These are phyloP conservation scores for Notolabrus celidotus DNA, from an alignment of 2,797 vertebrate species.

Conservation along the genomic window DNA sequence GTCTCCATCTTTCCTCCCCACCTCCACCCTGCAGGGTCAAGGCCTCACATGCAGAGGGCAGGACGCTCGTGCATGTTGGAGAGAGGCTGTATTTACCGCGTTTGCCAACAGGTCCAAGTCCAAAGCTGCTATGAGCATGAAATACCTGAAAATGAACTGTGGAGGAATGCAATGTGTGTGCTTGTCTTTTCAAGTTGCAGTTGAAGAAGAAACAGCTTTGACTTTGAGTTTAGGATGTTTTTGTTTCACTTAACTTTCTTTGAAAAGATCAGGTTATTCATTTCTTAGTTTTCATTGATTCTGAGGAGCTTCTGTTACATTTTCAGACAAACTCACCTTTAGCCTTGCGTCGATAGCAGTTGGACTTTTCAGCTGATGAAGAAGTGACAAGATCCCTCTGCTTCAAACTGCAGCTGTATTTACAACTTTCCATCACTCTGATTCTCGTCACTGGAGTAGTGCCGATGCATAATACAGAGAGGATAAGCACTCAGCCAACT, in stretches of 20 bases:
- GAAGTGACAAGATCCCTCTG: neutral
- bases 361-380: neutral
- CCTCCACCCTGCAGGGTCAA: slow-evolving; percentile 83
- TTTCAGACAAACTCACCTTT: neutral
- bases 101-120: slow-evolving; percentile 37
- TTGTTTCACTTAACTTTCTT: neutral
- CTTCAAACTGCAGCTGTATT: slow-evolving; percentile 36
- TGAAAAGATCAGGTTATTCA: no score
- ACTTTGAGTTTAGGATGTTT: neutral
- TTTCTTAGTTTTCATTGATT: slow-evolving; percentile 13
- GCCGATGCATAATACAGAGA: slow-evolving; percentile 15
- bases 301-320: neutral
- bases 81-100: slow-evolving; percentile 13
- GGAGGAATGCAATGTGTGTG: slow-evolving; percentile 11
- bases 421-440: slow-evolving; percentile 11
- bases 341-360: neutral
- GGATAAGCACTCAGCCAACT: slow-evolving; percentile 54
- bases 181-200: no score
- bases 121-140: slow-evolving; percentile 25
- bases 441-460: slow-evolving; percentile 7
- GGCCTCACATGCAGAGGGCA: slow-evolving; percentile 91
- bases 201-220: no score
- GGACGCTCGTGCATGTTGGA: slow-evolving; percentile 90
- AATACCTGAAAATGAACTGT: slow-evolving; percentile 9
- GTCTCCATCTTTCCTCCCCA: slow-evolving; percentile 89